These are phyloP conservation scores for Phrynocephalus guinanensis DNA, from an alignment of 2,797 vertebrate genomes.

Conservation along the genomic window DNA sequence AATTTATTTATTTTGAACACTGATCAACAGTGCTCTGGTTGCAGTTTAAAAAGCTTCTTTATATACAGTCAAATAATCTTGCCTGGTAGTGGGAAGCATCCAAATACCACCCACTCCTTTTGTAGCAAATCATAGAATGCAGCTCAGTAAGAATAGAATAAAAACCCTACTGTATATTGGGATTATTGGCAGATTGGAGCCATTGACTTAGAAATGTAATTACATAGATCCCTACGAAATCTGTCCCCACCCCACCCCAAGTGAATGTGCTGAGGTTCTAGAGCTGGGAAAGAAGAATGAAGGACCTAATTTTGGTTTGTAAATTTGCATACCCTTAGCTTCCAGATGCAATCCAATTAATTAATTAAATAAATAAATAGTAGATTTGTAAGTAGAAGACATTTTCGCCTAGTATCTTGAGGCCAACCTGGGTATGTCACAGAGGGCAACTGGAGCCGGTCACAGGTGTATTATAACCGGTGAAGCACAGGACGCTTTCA, in stretches of 20 bases:
- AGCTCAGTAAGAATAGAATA: neutral
- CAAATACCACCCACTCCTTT: neutral
- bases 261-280: neutral
- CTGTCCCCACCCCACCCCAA: neutral
- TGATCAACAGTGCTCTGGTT: conserved; percentile 28
- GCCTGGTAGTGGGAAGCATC: neutral
- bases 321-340: conserved; percentile 16
- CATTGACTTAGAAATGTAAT: neutral
- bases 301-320: conserved; percentile 34
- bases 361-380: no score
- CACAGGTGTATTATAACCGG: neutral
- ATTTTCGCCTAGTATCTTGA: neutral
- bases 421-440: no score
- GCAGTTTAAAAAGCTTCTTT: neutral
- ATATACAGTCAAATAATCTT: conserved; percentile 5
- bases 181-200: neutral
- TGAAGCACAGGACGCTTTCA: neutral
- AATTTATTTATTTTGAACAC: conserved; percentile 67
- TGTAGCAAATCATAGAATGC: conserved; percentile 6
- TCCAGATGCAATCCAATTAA: no score
- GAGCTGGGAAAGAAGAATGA: neutral
- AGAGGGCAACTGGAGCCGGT: neutral
- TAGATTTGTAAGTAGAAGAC: neutral
- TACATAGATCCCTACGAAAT: conserved; percentile 2
- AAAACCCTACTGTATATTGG: neutral